A percentile compares a stretch with the other conserved stretches of the same genome.
phyloP scores from a whole-genome alignment of 2,888 invertebrate genomes.

The Rhagonycha lutea region DNA sequence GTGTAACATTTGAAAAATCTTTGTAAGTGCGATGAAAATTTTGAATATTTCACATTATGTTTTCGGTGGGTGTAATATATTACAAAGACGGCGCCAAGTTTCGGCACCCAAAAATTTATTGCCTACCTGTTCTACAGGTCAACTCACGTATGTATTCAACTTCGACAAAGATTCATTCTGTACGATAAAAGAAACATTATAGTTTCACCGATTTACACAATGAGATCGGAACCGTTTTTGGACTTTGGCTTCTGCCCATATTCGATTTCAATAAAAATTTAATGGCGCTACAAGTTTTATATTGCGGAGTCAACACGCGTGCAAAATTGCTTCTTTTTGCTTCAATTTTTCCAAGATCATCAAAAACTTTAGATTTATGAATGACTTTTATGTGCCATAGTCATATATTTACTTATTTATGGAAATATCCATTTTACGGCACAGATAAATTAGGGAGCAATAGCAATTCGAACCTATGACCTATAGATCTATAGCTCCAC shows the following conservation, averaged over 20 bases:
- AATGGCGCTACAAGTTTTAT: not conserved
- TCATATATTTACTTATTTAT: too few relatives aligned
- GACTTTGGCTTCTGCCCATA: not conserved
- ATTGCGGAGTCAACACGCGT: not conserved
- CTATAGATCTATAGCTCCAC: too few relatives aligned
- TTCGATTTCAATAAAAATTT: not conserved
- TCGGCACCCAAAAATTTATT: constrained; percentile 24
- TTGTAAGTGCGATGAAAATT: not conserved
- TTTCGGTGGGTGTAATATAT: constrained; percentile 14
- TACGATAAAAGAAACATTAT: not conserved
- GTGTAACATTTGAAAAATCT: not conserved
- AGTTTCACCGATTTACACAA: not conserved
- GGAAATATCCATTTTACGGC: too few relatives aligned
- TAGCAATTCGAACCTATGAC: too few relatives aligned
- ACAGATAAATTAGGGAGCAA: too few relatives aligned
- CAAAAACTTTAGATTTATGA: too few relatives aligned
- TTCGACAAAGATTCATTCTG: not conserved
- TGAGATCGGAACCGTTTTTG: not conserved
- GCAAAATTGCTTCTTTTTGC: not conserved
- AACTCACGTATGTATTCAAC: not conserved
- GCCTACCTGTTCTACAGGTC: constrained; percentile 12
- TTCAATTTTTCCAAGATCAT: not conserved
- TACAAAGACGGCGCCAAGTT: constrained; percentile 23
- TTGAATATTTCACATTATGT: not conserved
- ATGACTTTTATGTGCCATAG: too few relatives aligned